Conservation (phyloP, 1,140 invertebrate species). For the Palaemon carinicauda region DNA sequence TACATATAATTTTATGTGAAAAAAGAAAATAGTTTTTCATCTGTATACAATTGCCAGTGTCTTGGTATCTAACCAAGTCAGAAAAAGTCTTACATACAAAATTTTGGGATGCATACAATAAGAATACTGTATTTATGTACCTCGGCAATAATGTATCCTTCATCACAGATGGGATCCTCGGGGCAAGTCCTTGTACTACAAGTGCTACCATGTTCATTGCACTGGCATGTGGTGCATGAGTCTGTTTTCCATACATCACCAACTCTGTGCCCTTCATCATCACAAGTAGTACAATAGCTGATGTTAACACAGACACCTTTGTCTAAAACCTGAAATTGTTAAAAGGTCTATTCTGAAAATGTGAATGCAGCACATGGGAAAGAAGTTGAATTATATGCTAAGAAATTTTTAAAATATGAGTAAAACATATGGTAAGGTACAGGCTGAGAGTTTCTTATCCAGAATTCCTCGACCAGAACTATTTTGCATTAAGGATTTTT, state of each 20-base stretch:
- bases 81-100: too few species aligned
- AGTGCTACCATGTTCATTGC: constrained; percentile 65
- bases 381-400: too few species aligned
- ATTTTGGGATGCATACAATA: background rate
- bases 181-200: constrained; percentile 56
- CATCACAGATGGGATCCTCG: constrained; percentile 53
- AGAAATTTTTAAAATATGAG: too few species aligned
- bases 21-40: too few species aligned
- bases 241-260: constrained; percentile 73
- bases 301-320: constrained; percentile 72
- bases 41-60: too few species aligned
- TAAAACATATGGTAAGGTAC: too few species aligned
- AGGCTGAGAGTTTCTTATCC: too few species aligned
- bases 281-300: constrained; percentile 73
- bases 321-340: constrained; percentile 67
- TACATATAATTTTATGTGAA: too few species aligned
- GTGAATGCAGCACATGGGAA: too few species aligned
- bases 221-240: constrained; percentile 80
- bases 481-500: too few species aligned
- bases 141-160: constrained; percentile 46
- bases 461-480: too few species aligned
- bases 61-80: too few species aligned
- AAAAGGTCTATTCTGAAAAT: background rate
- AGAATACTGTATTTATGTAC: constrained; percentile 11
- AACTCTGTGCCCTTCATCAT: constrained; percentile 72